These are phyloP conservation scores for Aricia artaxerxes DNA, from an alignment of 2,888 invertebrate genomes.

Conservation along the genomic window DNA sequence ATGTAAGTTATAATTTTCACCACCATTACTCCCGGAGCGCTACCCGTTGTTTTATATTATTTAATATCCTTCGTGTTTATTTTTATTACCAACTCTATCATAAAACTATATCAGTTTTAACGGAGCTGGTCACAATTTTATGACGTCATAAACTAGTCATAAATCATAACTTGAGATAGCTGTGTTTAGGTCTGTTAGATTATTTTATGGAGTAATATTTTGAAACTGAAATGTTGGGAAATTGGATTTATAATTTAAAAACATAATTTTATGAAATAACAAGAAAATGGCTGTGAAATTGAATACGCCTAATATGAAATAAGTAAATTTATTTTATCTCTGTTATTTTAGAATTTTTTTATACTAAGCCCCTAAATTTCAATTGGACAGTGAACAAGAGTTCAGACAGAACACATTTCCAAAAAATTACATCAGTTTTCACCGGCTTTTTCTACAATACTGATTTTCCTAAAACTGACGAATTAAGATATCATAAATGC, in stretches of 20 bases:
- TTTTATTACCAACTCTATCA: neutral
- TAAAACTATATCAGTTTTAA: slow-evolving; percentile 12
- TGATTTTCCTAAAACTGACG: slow-evolving; percentile 1
- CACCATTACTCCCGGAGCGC: neutral
- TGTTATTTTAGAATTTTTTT: too few species aligned
- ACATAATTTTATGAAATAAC: neutral
- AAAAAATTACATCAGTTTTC: neutral
- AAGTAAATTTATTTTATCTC: too few species aligned
- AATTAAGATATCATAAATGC: slow-evolving; percentile 22
- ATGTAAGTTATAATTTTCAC: neutral
- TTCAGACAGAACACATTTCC: too few species aligned
- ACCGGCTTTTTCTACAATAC: neutral
- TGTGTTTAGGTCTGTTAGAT: neutral
- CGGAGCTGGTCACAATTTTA: slow-evolving; percentile 26
- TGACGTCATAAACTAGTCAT: slow-evolving; percentile 8
- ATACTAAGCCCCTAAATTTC: too few species aligned
- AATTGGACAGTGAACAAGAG: too few species aligned
- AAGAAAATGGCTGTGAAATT: too few species aligned
- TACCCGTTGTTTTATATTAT: neutral
- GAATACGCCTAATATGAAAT: too few species aligned
- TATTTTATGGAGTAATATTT: neutral
- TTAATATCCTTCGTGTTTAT: slow-evolving; percentile 2
- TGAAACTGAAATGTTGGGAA: neutral
- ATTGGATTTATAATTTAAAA: neutral
- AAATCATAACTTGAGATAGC: neutral